Percentiles rank a stretch among this genome's conserved stretches.
Conservation (phyloP, 2,888 invertebrate species). For the Sabellastarte sp. region DNA sequence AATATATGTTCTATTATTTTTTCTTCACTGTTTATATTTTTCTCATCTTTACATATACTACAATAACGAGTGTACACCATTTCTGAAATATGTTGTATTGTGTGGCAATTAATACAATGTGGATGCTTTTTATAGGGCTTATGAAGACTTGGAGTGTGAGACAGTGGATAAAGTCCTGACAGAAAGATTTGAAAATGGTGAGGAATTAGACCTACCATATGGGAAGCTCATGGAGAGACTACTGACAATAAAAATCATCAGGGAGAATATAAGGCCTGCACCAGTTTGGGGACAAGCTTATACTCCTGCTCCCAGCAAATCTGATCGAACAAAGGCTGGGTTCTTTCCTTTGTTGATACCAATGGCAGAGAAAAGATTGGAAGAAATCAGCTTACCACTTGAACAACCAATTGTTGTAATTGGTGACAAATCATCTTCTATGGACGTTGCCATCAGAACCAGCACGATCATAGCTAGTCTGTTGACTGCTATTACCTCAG, state of each 20-base stretch:
- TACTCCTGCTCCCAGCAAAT: neutral
- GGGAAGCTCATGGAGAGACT: constrained; percentile 58
- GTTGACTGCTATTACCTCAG: constrained; percentile 52
- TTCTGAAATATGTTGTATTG: too few relatives aligned
- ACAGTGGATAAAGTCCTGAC: constrained; percentile 46
- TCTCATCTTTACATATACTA: too few relatives aligned
- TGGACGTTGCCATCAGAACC: constrained; percentile 57
- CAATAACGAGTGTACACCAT: too few relatives aligned
- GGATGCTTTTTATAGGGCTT: constrained; percentile 47
- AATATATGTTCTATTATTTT: too few relatives aligned
- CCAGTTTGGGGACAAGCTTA: neutral
- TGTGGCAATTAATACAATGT: too few relatives aligned
- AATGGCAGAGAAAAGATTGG: constrained; percentile 40
- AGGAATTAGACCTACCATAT: constrained; percentile 44
- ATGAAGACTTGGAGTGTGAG: constrained; percentile 52
- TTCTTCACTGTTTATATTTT: too few relatives aligned
- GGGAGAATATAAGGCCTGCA: neutral
- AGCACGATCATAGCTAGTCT: constrained; percentile 57
- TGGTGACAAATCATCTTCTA: constrained; percentile 57
- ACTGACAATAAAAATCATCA: constrained; percentile 37
- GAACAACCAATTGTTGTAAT: constrained; percentile 57
- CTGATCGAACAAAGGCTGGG: constrained; percentile 27
- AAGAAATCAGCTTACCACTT: constrained; percentile 34
- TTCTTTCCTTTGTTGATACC: constrained; percentile 43
- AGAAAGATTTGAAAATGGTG: constrained; percentile 40